Evolutionary conservation across 2,888 invertebrate genomes (phyloP), one percentile per base, ranked within the genome.

Genomic region (Drosophila kuntzei): DNA sequence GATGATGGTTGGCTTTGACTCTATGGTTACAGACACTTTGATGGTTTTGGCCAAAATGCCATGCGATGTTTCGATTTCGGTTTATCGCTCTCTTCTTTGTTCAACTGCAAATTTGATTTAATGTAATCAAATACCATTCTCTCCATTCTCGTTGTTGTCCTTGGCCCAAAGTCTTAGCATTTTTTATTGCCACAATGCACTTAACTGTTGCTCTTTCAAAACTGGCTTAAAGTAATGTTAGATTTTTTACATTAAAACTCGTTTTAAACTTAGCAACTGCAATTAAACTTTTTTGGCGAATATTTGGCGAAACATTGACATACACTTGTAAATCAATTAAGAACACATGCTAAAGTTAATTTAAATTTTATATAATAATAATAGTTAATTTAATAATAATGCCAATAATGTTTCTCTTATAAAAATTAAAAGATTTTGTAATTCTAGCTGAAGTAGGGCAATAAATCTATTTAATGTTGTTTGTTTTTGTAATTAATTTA

Each of bases 21-120:
- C 50, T 70, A 11, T 44, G 34, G 36, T 55, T 53, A 49, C 61
- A 60, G 50, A 47, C 71, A 79, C 76, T 75, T 76, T 71, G 39
- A 27, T 66, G 79, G 79, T 63, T 76, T 76, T 77, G 16, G 22
- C n/a, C 43, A 12, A 44, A 44, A 46, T 39, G 39, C 16, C 34
- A 60, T 71, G 36, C 29, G 16, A 49, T 57, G 29, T 39, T 68
- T 61, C 7, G 14, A 12, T 43, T 39, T 27, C 39, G 16, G 29
- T 63, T 54, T 61, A 50, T 58, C 43, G 54, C 16, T 39, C 54
- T 37, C 16, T 22, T 18, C 3, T 18, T 51, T 53, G 57, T 64
- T 46, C 54, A 65, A 61, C 55, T 49, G 53, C 58, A 79, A 79
- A 67, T 76, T 79, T 79, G 67, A 79, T 77, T 77, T 76, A 29